Conservation (phyloP, 2,797 vertebrate genomes). For the Rhinoraja longicauda region DNA sequence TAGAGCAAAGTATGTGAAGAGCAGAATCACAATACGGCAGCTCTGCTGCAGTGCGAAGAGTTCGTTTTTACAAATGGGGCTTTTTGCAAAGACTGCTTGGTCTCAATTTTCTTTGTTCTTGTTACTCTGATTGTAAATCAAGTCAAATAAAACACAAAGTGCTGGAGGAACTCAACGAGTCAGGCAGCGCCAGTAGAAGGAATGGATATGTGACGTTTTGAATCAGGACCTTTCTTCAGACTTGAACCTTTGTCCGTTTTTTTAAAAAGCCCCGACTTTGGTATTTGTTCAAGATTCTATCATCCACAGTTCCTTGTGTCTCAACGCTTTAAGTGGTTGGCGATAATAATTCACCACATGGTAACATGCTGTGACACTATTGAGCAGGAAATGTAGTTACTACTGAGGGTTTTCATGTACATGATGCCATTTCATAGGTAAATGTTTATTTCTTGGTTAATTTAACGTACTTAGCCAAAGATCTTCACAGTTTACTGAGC, state of each 20-base stretch:
- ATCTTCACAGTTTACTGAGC: too few species aligned
- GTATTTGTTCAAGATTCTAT: too few species aligned
- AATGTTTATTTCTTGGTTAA: too few species aligned
- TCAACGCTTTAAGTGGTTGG: background rate
- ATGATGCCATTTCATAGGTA: background rate
- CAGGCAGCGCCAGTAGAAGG: too few species aligned
- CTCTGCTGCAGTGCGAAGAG: background rate
- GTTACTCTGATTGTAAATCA: background rate
- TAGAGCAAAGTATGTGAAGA: background rate
- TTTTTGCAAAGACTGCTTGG: background rate
- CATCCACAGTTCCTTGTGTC: too few species aligned
- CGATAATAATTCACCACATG: background rate
- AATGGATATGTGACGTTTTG: too few species aligned
- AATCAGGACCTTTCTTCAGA: too few species aligned
- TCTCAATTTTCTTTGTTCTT: background rate
- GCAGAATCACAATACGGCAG: background rate
- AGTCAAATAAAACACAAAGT: background rate
- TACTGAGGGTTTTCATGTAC: background rate
- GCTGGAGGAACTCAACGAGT: too few species aligned
- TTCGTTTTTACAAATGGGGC: background rate
- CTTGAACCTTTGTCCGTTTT: too few species aligned
- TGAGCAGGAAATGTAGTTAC: background rate
- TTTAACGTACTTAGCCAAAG: too few species aligned
- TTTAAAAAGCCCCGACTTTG: too few species aligned
- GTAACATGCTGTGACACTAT: background rate